These are phyloP conservation scores for Orthosia gothica DNA, from an alignment of 2,888 invertebrate genomes.

Conservation along the genomic window DNA sequence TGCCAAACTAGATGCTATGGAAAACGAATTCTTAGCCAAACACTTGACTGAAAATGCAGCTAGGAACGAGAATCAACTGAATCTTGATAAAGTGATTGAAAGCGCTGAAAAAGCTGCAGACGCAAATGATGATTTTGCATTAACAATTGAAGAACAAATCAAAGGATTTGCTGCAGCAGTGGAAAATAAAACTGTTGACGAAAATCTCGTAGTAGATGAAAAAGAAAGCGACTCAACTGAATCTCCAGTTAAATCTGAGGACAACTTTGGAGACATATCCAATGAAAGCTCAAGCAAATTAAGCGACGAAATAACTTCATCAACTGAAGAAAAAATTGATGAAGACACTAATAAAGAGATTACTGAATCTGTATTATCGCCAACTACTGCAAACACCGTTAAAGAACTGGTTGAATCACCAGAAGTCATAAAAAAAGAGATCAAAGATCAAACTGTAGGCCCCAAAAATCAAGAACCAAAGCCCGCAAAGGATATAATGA, in stretches of 20 bases:
- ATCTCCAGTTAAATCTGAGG: slow-evolving; percentile 84
- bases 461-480: slow-evolving; percentile 8
- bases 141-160: slow-evolving; percentile 23
- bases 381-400: background rate
- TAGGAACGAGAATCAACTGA: slow-evolving; percentile 84
- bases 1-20: slow-evolving; percentile 84
- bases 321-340: slow-evolving; percentile 20
- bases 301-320: slow-evolving; percentile 64
- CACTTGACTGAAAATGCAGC: slow-evolving; percentile 78
- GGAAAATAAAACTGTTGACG: slow-evolving; percentile 15
- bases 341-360: slow-evolving; percentile 18
- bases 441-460: background rate
- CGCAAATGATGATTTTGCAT: slow-evolving; percentile 26
- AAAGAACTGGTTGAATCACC: background rate
- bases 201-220: slow-evolving; percentile 52
- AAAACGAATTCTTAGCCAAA: slow-evolving; percentile 83
- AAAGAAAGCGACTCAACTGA: slow-evolving; percentile 71
- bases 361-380: background rate
- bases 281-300: slow-evolving; percentile 82
- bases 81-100: slow-evolving; percentile 77
- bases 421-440: slow-evolving; percentile 12
- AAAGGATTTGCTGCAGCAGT: slow-evolving; percentile 1
- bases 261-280: slow-evolving; percentile 85
- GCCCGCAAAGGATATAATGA: background rate
- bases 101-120: slow-evolving; percentile 32